These are phyloP conservation scores for Lerista edwardsae DNA, from an alignment of 2,797 vertebrate species.

Conservation along the genomic window DNA sequence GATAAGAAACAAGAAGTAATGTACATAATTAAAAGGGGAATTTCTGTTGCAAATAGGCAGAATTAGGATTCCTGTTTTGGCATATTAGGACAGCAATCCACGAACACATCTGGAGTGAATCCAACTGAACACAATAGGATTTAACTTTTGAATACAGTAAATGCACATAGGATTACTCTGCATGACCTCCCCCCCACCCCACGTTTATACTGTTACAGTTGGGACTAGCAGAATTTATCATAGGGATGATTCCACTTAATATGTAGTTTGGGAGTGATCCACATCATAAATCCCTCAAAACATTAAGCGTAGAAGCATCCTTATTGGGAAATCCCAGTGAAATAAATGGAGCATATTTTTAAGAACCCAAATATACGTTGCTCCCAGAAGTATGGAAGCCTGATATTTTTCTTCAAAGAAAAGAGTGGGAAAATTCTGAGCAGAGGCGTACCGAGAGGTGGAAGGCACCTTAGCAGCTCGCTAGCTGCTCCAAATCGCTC, in stretches of 20 bases:
- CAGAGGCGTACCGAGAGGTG: neutral
- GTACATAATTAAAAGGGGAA: too few relatives aligned
- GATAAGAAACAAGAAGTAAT: neutral
- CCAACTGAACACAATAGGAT: too few relatives aligned
- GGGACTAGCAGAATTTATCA: neutral
- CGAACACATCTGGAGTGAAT: too few relatives aligned
- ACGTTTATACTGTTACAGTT: neutral
- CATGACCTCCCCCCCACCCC: neutral
- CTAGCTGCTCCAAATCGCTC: neutral
- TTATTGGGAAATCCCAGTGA: neutral
- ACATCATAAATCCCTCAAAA: neutral
- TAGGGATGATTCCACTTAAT: neutral
- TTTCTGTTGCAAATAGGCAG: too few relatives aligned
- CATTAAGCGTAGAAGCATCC: too few relatives aligned
- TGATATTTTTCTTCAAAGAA: neutral
- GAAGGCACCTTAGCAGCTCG: neutral
- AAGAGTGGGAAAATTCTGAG: neutral
- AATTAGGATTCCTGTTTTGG: neutral
- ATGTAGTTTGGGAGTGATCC: neutral
- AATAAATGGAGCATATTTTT: neutral
- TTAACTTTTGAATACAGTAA: too few relatives aligned
- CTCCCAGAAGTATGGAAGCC: neutral
- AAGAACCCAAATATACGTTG: neutral
- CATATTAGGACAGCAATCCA: neutral
- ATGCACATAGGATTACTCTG: too few relatives aligned